A percentile compares a stretch with the other conserved stretches of the same genome.
Evolutionary conservation across 2,888 invertebrate genomes (phyloP).

Genomic region (Shargacucullia verbasci): DNA sequence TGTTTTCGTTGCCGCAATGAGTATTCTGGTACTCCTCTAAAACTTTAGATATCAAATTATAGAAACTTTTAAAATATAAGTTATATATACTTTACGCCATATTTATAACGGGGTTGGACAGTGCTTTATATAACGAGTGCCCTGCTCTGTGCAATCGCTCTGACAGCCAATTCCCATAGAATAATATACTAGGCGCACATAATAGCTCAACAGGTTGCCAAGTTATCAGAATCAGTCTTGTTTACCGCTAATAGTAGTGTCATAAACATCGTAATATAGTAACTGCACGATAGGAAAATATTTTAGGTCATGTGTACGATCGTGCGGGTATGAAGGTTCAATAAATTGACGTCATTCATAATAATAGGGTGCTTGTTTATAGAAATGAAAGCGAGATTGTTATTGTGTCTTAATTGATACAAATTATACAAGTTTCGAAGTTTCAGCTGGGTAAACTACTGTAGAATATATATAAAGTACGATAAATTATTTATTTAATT

Average conservation of each 20-base stretch:
- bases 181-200: slow-evolving; percentile 19
- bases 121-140: no score
- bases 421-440: not conserved
- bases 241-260: slow-evolving; percentile 44
- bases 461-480: not conserved
- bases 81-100: not conserved
- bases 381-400: slow-evolving; percentile 53
- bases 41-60: no score
- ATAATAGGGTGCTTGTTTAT: slow-evolving; percentile 62
- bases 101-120: not conserved
- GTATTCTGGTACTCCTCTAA: no score
- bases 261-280: slow-evolving; percentile 34
- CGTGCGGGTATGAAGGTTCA: slow-evolving; percentile 37
- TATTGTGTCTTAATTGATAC: slow-evolving; percentile 23
- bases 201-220: not conserved
- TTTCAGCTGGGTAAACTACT: not conserved
- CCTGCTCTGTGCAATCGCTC: no score
- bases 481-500: not conserved
- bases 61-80: no score
- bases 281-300: slow-evolving; percentile 25
- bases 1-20: no score
- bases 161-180: not conserved
- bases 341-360: slow-evolving; percentile 58
- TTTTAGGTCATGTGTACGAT: slow-evolving; percentile 47
- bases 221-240: slow-evolving; percentile 11